phyloP scores from a whole-genome alignment of 2,888 invertebrate species.

The Podabrus alpinus region DNA sequence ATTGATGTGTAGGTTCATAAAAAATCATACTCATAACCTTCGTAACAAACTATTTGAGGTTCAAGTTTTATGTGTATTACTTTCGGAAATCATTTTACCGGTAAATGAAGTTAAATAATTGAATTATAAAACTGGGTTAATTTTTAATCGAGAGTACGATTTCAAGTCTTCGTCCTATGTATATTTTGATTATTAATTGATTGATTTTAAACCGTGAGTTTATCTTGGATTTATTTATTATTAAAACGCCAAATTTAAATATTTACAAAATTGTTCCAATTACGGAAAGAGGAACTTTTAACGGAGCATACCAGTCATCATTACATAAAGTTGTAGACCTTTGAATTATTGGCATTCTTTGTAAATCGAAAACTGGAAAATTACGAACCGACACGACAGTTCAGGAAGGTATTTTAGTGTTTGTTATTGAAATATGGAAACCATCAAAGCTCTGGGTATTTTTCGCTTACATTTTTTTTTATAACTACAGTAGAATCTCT shows the following conservation, averaged over 20 bases:
- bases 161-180: background rate
- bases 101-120: constrained; percentile 5
- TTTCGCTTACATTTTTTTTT: too few relatives aligned
- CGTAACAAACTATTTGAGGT: background rate
- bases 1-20: background rate
- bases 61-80: background rate
- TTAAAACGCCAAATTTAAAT: background rate
- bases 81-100: constrained; percentile 2
- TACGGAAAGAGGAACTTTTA: too few relatives aligned
- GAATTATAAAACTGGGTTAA: constrained; percentile 10
- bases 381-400: too few relatives aligned
- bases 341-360: too few relatives aligned
- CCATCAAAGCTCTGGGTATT: too few relatives aligned
- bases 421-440: too few relatives aligned
- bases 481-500: too few relatives aligned
- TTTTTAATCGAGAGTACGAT: constrained; percentile 7
- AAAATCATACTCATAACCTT: background rate
- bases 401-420: too few relatives aligned
- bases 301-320: too few relatives aligned
- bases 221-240: too few relatives aligned
- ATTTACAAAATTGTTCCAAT: background rate
- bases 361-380: too few relatives aligned
- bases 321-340: too few relatives aligned
- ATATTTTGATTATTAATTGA: background rate
- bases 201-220: background rate